Base-by-base conservation (phyloP, 35 echinoderm and acorn worm species). In the Chiridota heheva region DNA sequence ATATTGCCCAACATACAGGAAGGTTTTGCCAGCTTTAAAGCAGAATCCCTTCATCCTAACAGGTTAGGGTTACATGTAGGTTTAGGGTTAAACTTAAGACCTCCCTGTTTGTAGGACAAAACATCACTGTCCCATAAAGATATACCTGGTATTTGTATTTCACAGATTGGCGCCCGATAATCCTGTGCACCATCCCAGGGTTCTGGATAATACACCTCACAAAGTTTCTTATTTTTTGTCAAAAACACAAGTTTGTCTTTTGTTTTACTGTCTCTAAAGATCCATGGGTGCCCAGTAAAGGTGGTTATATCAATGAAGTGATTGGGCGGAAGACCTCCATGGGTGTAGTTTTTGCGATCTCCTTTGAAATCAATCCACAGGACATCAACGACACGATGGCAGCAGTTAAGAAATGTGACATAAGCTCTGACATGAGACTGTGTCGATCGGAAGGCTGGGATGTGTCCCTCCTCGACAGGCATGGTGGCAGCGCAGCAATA, bases 121-220 rank as follows among this genome's bases (percentile, higher is more conserved):
- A n/a, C n/a, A n/a, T n/a, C n/a, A n/a, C n/a, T n/a, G n/a, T n/a
- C n/a, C n/a, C n/a, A n/a, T n/a, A 37, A 36, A 5, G 3, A 15
- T n/a, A 43, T 29, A 76, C 75, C 75, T 78, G 75, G 75, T 5
- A 78, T 78, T 42, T 78, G 75, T 58, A 78, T 78, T 61, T 42
- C 25, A 35, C 56, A 12, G 18, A 18, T 38, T 0, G 49, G 53
- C 5, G 75, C 53, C n/a, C n/a, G n/a, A n/a, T n/a, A n/a, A n/a
- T n/a, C n/a, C 32, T 58, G 16, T 40, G 51, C 62, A 17, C 73
- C 73, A 58, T 77, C 73, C 73, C 73, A 77, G 7, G 73, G 47
- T 7, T 26, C 48, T 27, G 73, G 73, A 27, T 58, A 77, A 32
- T 58, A 77, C 12, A 77, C 73, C 45, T 77, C 73, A 40, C 60